Percentiles rank a stretch among this genome's conserved stretches.
Evolutionary conservation across 2,888 invertebrate species (phyloP).

Genomic region (Ceratothoa steindachneri): DNA sequence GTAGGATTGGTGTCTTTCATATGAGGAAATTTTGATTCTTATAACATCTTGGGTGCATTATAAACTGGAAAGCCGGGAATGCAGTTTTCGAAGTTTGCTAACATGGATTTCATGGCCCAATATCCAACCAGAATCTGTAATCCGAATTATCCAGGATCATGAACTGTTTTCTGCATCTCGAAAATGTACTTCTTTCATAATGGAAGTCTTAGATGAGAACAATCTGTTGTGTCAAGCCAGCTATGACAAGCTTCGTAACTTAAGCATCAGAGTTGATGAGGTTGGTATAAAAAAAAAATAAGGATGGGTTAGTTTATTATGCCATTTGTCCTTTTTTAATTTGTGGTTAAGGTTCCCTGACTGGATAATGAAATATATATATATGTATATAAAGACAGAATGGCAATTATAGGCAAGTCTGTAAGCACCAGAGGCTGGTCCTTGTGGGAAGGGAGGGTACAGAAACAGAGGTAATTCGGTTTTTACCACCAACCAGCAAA

Average conservation of each 20-base stretch:
- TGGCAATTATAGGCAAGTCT: too few relatives aligned
- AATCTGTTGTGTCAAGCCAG: background rate
- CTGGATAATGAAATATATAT: too few relatives aligned
- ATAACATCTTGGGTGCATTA: conserved; percentile 60
- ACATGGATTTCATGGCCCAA: conserved; percentile 57
- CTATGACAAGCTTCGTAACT: background rate
- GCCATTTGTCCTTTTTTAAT: too few relatives aligned
- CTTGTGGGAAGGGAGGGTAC: too few relatives aligned
- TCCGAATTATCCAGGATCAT: conserved; percentile 25
- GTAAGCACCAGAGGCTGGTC: too few relatives aligned
- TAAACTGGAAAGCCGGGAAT: conserved; percentile 57
- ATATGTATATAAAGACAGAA: too few relatives aligned
- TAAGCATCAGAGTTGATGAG: background rate
- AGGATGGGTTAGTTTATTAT: background rate
- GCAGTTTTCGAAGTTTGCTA: conserved; percentile 59
- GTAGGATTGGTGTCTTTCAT: conserved; percentile 50
- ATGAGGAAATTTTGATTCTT: conserved; percentile 55
- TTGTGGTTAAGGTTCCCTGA: too few relatives aligned
- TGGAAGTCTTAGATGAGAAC: conserved; percentile 37
- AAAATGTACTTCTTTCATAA: background rate
- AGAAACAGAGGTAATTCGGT: too few relatives aligned
- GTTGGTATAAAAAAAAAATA: conserved; percentile 2
- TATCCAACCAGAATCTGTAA: conserved; percentile 53
- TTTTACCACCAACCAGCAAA: too few relatives aligned
- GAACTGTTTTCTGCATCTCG: conserved; percentile 24